These are phyloP conservation scores for Mesoligia furuncula DNA, from an alignment of 2,888 invertebrate genomes.

Conservation along the genomic window DNA sequence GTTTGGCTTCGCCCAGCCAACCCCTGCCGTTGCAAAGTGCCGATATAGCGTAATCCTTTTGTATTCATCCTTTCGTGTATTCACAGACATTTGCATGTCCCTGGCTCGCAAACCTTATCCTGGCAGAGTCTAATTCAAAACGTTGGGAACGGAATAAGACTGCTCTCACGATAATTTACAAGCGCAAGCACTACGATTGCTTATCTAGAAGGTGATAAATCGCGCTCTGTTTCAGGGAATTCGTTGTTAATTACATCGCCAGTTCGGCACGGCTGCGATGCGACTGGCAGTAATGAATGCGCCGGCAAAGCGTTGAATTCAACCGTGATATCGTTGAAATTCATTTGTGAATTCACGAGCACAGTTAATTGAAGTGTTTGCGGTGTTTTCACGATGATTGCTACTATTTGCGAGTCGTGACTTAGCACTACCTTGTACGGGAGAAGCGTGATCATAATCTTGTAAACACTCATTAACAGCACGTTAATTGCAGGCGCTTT, in stretches of 20 bases:
- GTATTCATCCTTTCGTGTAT: conserved; percentile 50
- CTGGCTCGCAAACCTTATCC: conserved; percentile 48
- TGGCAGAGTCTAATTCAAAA: conserved; percentile 51
- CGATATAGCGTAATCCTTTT: conserved; percentile 65
- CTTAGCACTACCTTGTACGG: conserved; percentile 54
- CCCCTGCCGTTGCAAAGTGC: conserved; percentile 47
- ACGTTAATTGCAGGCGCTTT: conserved; percentile 37
- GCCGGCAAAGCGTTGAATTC: conserved; percentile 72
- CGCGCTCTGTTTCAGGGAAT: conserved; percentile 70
- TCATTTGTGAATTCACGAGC: conserved; percentile 69
- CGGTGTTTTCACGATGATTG: conserved; percentile 61
- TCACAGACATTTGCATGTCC: conserved; percentile 45
- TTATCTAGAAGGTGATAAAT: conserved; percentile 68
- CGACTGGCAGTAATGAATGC: conserved; percentile 75
- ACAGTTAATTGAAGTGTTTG: conserved; percentile 67
- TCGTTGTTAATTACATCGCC: conserved; percentile 77
- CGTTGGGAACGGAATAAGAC: conserved; percentile 45
- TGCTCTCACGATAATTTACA: conserved; percentile 54
- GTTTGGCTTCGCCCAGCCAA: conserved; percentile 44
- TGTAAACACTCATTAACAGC: conserved; percentile 38
- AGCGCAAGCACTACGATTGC: conserved; percentile 55
- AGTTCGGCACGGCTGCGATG: conserved; percentile 64
- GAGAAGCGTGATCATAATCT: conserved; percentile 44
- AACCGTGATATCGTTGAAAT: conserved; percentile 71
- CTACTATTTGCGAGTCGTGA: conserved; percentile 47